A percentile compares a stretch with the other conserved stretches of the same genome.
These are phyloP conservation scores for Elephantulus edwardii DNA, from an alignment of 2,113 vertebrate genomes.

Conservation along the genomic window DNA sequence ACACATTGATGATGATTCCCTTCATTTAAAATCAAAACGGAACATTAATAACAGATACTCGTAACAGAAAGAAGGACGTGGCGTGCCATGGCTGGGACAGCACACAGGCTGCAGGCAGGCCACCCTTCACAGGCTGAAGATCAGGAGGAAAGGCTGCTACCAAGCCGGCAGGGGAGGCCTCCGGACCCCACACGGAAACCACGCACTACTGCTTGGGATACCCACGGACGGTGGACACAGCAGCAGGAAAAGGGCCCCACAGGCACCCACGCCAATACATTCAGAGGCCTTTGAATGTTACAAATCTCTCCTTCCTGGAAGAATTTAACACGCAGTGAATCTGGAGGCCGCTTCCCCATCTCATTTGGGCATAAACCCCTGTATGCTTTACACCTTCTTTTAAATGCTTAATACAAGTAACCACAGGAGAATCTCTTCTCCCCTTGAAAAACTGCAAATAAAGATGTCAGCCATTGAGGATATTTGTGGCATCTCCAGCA, in stretches of 20 bases:
- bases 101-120: slow-evolving; percentile 46
- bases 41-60: slow-evolving; percentile 76
- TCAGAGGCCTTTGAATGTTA: slow-evolving; percentile 68
- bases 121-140: slow-evolving; percentile 58
- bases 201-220: slow-evolving; percentile 62
- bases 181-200: slow-evolving; percentile 46
- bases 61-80: slow-evolving; percentile 74
- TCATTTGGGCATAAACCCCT: slow-evolving; percentile 76
- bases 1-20: slow-evolving; percentile 71
- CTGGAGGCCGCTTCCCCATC: slow-evolving; percentile 59
- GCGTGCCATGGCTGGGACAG: slow-evolving; percentile 60
- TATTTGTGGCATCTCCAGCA: slow-evolving; percentile 92
- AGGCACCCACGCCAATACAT: slow-evolving; percentile 61
- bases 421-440: slow-evolving; percentile 89
- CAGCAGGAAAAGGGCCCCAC: slow-evolving; percentile 71
- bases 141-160: slow-evolving; percentile 35
- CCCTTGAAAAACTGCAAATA: slow-evolving; percentile 92
- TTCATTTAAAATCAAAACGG: slow-evolving; percentile 72
- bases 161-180: slow-evolving; percentile 41
- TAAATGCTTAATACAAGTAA: slow-evolving; percentile 87
- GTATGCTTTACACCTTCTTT: slow-evolving; percentile 75
- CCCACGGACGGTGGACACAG: slow-evolving; percentile 66
- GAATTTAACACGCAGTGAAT: slow-evolving; percentile 58
- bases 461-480: slow-evolving; percentile 92
- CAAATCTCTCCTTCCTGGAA: slow-evolving; percentile 68